Conservation (phyloP, 2,888 invertebrate genomes). For the Apamea monoglypha region DNA sequence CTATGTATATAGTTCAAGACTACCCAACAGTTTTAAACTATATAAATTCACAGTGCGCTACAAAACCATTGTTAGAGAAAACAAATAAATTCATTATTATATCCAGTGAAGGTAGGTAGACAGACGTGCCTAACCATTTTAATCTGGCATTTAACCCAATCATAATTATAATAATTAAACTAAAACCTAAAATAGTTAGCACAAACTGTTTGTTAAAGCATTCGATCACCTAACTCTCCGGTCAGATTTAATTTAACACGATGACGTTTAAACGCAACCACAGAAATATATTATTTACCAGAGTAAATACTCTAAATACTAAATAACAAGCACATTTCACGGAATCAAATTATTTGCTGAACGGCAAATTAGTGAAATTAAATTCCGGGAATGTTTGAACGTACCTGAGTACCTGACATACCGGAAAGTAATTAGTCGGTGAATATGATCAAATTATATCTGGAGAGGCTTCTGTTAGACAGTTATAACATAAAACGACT, state of each 20-base stretch:
- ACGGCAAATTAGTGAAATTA: conserved; percentile 29
- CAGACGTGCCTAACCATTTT: background rate
- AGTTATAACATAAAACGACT: background rate
- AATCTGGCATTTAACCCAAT: background rate
- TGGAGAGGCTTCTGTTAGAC: background rate
- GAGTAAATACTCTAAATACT: conserved; percentile 19
- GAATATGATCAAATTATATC: conserved; percentile 3
- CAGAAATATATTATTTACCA: conserved; percentile 9
- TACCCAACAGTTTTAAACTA: no score
- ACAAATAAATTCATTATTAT: background rate
- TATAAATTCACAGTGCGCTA: background rate
- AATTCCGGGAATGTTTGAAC: conserved; percentile 34
- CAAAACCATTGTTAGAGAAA: background rate
- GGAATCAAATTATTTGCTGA: conserved; percentile 21
- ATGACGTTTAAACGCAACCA: background rate
- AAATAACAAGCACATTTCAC: conserved; percentile 24
- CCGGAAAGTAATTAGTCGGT: conserved; percentile 20
- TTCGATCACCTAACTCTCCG: background rate
- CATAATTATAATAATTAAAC: background rate
- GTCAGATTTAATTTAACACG: conserved; percentile 15
- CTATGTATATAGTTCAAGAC: no score
- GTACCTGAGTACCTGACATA: conserved; percentile 16
- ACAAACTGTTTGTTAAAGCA: background rate
- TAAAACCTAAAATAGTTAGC: conserved; percentile 3
- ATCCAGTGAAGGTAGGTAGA: background rate